Percentiles rank a stretch among this genome's conserved stretches.
Conservation (phyloP, 2,797 vertebrate species). For the Sebastes kiyomatsui region DNA sequence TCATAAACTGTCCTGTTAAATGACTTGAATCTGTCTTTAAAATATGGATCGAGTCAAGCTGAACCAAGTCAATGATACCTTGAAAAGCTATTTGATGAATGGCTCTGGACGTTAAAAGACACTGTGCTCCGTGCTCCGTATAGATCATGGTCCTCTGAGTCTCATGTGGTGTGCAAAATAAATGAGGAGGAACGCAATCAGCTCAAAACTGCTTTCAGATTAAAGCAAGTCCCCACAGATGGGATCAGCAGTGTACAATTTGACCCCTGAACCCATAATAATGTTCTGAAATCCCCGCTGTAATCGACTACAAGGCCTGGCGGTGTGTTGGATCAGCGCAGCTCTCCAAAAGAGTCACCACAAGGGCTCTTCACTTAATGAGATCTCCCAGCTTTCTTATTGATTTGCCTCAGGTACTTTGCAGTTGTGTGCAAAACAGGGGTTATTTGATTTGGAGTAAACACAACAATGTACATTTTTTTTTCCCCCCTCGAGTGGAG, state of each 20-base stretch:
- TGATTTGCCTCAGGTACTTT: constrained; percentile 76
- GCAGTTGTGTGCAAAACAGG: constrained; percentile 71
- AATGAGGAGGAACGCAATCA: constrained; percentile 70
- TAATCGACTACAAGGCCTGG: constrained; percentile 68
- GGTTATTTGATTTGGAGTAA: constrained; percentile 64
- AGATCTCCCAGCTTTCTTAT: constrained; percentile 77
- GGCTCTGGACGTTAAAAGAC: constrained; percentile 18
- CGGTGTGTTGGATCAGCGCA: constrained; percentile 68
- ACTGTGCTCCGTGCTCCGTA: not conserved
- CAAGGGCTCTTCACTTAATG: constrained; percentile 78
- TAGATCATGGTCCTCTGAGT: constrained; percentile 27
- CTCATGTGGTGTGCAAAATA: constrained; percentile 54
- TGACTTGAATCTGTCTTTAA: not conserved
- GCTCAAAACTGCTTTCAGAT: constrained; percentile 61
- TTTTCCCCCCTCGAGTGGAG: not conserved
- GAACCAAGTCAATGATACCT: not conserved
- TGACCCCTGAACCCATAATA: constrained; percentile 73
- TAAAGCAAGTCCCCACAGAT: constrained; percentile 64
- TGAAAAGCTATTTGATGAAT: constrained; percentile 29
- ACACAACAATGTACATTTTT: constrained; percentile 56
- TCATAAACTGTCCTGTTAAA: not conserved
- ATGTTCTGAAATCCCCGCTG: constrained; percentile 68
- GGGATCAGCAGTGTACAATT: constrained; percentile 53
- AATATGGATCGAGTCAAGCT: not conserved
- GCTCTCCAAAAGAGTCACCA: constrained; percentile 68